Percentiles rank a stretch among this genome's conserved stretches.
phyloP scores from a whole-genome alignment of 2,113 vertebrate species.

The Anser brachyrhynchus region DNA sequence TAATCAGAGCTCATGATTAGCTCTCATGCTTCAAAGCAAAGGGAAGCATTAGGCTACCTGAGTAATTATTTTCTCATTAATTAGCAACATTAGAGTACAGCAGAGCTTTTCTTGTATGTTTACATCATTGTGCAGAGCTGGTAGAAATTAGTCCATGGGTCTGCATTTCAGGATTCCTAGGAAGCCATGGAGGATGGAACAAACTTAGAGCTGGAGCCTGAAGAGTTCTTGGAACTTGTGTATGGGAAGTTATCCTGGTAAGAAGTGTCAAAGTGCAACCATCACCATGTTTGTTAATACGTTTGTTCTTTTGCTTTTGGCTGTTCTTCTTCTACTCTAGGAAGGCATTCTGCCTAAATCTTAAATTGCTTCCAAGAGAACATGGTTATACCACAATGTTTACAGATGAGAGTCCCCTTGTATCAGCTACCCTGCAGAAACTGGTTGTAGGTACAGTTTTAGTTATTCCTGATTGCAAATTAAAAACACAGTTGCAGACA shows the following conservation, averaged over 20 bases:
- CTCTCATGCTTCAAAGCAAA: background rate
- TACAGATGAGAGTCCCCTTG: background rate
- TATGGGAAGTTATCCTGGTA: slow-evolving; percentile 26
- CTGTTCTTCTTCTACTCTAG: background rate
- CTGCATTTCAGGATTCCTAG: background rate
- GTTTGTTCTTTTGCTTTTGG: background rate
- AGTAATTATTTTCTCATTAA: slow-evolving; percentile 12
- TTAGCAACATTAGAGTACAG: background rate
- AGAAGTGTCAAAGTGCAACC: background rate
- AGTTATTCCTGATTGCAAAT: background rate
- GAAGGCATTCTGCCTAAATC: background rate
- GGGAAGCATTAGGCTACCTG: background rate
- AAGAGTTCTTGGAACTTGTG: slow-evolving; percentile 25
- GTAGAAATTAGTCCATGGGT: background rate
- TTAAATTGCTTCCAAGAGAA: background rate
- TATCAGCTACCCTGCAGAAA: background rate
- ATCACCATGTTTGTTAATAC: background rate
- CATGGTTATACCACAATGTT: background rate
- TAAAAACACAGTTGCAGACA: background rate
- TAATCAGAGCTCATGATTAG: background rate
- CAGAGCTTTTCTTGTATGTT: background rate
- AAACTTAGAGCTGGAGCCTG: background rate
- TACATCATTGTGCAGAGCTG: background rate
- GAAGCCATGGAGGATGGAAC: background rate
- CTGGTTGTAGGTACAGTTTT: background rate